These are phyloP conservation scores for Cenopis cana DNA, from an alignment of 2,888 invertebrate genomes.

Conservation along the genomic window DNA sequence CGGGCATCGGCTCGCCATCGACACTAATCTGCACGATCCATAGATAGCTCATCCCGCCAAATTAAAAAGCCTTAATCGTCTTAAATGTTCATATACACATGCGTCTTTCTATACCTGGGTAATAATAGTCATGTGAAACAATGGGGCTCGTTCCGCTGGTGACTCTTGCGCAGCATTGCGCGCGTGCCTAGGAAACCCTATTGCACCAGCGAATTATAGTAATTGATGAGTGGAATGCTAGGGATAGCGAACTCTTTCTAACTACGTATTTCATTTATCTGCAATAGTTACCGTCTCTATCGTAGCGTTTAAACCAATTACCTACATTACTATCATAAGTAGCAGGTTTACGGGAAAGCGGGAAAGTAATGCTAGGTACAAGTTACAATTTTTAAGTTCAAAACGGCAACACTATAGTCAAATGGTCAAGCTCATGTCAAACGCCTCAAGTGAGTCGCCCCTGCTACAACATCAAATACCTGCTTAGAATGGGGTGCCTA, in stretches of 20 bases:
- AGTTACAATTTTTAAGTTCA: background rate
- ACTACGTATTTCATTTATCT: slow-evolving; percentile 13
- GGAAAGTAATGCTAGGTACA: background rate
- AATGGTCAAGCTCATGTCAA: too few species aligned
- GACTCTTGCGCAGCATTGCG: slow-evolving; percentile 55
- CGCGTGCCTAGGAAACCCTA: slow-evolving; percentile 45
- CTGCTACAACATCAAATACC: background rate
- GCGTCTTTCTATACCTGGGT: background rate
- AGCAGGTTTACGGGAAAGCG: background rate
- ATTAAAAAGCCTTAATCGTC: slow-evolving; percentile 5
- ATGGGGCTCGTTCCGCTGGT: slow-evolving; percentile 58
- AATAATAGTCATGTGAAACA: slow-evolving; percentile 67
- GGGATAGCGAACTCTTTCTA: slow-evolving; percentile 18
- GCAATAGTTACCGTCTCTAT: slow-evolving; percentile 6
- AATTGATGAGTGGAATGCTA: slow-evolving; percentile 33
- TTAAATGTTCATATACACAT: background rate
- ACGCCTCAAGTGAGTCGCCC: too few species aligned
- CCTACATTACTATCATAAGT: background rate
- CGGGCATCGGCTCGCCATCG: slow-evolving; percentile 57
- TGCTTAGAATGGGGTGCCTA: background rate
- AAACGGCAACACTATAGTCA: background rate
- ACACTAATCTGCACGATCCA: slow-evolving; percentile 73
- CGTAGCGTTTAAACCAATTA: slow-evolving; percentile 2
- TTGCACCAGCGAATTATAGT: slow-evolving; percentile 42
- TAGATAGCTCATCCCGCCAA: slow-evolving; percentile 34